Base-by-base conservation (phyloP, 2,797 vertebrate species). In the Labroides dimidiatus region DNA sequence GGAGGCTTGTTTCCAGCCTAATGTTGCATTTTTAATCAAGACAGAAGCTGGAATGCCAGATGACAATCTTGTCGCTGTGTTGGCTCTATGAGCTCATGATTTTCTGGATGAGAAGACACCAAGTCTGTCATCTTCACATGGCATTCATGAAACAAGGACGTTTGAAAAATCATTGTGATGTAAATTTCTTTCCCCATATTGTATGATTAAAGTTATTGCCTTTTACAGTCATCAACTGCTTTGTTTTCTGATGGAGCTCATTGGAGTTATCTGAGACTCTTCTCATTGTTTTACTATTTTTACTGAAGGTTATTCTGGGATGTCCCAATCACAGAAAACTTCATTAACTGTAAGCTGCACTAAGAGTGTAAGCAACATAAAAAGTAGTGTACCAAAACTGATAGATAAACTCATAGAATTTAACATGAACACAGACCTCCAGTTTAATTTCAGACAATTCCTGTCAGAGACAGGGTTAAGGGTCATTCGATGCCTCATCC, bases 21-120 rank as follows among this genome's bases (percentile, higher is more conserved):
- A 86, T 62, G 80, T 77, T 91, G 80, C 86, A 92, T 92, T 88
- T 93, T 93, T 91, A 87, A 90, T 86, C 47, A 21, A 1, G 72
- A 72, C 78, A 70, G 55, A 83, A 76, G 73, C 62, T 33, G 41
- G 11, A 42, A 77, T 72, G 59, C 58, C 63, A 67, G 70, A 77
- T 65, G 66, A 84, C 33, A 65, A 51, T 52, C 63, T 52, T 10
- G 72, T 52, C 55, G n/a, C 30, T 52, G 41, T 42, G 24, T 20
- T 78, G 27, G 19, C 82, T 82, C 39, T 39, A 20, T 58, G 11
- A 78, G 61, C 59, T 61, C 2, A 6, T 19, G 69, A 71, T 77
- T 80, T 56, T 27, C 53, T 64, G 20, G 43, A 51, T 54, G 19
- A 30, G 17, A 30, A 27, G 55, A 66, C 37, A 16, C 47, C 52